These are phyloP conservation scores for Drosophila nr. fundita DNA, from an alignment of 2,888 invertebrate genomes.

Conservation along the genomic window DNA sequence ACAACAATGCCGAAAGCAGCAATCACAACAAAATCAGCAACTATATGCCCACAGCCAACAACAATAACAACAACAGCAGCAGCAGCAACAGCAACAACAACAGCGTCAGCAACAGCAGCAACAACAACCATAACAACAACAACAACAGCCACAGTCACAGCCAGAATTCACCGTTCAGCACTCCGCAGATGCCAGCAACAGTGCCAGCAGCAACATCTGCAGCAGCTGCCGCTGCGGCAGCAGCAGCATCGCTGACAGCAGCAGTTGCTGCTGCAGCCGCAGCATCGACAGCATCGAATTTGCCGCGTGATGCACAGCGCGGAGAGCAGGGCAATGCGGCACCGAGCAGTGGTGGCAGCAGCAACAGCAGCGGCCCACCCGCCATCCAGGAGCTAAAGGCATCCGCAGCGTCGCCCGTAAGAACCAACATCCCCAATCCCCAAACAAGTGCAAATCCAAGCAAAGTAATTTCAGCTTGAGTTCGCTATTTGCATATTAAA, in stretches of 20 bases:
- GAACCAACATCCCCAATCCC: constrained; percentile 79
- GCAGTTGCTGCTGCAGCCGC: constrained; percentile 64
- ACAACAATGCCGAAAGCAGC: constrained; percentile 61
- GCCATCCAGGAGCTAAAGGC: constrained; percentile 85
- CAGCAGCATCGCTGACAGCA: constrained; percentile 62
- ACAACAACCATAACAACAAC: constrained; percentile 32
- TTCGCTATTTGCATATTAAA: constrained; percentile 16
- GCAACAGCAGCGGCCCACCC: constrained; percentile 74
- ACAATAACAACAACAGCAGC: constrained; percentile 36
- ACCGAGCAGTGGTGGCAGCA: constrained; percentile 19
- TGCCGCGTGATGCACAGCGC: constrained; percentile 21
- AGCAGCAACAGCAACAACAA: constrained; percentile 38
- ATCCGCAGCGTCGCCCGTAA: constrained; percentile 85
- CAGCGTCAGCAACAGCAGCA: constrained; percentile 31
- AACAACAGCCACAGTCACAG: constrained; percentile 48
- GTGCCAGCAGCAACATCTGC: constrained; percentile 49
- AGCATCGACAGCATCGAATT: constrained; percentile 47
- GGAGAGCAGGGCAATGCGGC: constrained; percentile 15
- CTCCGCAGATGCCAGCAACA: constrained; percentile 64
- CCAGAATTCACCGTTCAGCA: constrained; percentile 67
- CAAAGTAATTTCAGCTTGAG: constrained; percentile 82
- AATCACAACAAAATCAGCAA: constrained; percentile 66
- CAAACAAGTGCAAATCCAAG: constrained; percentile 65
- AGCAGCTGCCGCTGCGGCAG: constrained; percentile 66
- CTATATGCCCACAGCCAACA: constrained; percentile 69